A percentile compares a stretch with the other conserved stretches of the same genome.
Conservation (phyloP, 2,888 invertebrate genomes). For the Hydrotaea cyrtoneurina region DNA sequence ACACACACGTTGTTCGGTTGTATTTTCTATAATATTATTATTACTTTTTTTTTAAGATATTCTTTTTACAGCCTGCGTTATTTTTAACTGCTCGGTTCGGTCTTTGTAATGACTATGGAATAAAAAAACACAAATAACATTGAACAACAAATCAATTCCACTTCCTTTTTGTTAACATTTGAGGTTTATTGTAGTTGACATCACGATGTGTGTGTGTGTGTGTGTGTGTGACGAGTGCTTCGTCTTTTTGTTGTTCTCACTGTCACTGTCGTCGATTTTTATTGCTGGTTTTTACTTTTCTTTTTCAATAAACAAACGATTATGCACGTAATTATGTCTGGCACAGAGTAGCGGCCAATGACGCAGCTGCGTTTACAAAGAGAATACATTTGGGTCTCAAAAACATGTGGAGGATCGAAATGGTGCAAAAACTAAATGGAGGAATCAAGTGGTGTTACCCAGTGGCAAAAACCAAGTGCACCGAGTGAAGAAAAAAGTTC, state of each 20-base stretch:
- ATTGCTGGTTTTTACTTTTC: conserved; percentile 3
- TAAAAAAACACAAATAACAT: no score
- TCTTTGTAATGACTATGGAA: conserved; percentile 10
- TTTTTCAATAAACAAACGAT: background rate
- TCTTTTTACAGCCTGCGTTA: background rate
- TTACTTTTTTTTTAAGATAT: background rate
- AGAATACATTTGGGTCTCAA: no score
- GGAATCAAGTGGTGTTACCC: no score
- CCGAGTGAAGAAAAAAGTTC: no score
- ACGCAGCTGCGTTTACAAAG: background rate
- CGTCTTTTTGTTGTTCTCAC: conserved; percentile 23
- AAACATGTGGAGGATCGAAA: no score
- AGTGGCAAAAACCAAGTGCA: no score
- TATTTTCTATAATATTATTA: background rate
- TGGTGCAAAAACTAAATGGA: no score
- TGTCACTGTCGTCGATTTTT: background rate
- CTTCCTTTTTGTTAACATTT: conserved; percentile 19
- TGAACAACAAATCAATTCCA: conserved; percentile 9
- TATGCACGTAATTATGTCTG: conserved; percentile 47
- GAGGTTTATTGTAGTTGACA: background rate
- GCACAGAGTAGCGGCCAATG: background rate
- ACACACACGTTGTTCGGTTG: background rate
- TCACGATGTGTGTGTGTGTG: conserved; percentile 6
- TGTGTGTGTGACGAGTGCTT: background rate
- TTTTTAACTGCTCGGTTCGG: background rate